Base-by-base conservation (phyloP, 1,140 invertebrate genomes). In the Chrysomallon squamiferum region DNA sequence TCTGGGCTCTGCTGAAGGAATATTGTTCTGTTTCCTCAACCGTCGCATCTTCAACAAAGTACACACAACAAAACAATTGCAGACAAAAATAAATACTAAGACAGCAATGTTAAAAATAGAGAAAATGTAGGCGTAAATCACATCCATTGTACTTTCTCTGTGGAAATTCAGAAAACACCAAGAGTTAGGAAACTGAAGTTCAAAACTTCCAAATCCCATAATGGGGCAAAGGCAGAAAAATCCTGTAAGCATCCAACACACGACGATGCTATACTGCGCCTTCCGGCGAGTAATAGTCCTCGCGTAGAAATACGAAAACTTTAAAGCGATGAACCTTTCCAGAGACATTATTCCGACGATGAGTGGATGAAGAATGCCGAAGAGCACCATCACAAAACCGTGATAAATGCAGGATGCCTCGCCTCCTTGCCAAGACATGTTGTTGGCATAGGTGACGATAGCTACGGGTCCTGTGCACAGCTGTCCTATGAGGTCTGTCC, bases 81-180 rank as follows among this genome's bases (percentile, higher is more conserved):
- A 80, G 33, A 75, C 57, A 27, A 84, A 73, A 43, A 83, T 85
- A 30, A 76, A 41, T 2, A 66, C 41, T 29, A 85, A 85, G 25
- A 81, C 65, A 15, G 77, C 20, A 20, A 85, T 68, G 66, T 84
- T 85, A 5, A 83, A 45, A 9, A 75, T 65, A 13, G 78, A 77
- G 62, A 84, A 85, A 11, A 72, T 73, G 22, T 69, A 71, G 3
- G 83, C 79, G 61, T 82, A 85, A 2, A 72, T 74, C 3, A 73
- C 63, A 27, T 84, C 79, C 0, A 61, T 56, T 2, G 29, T n/a
- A 61, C 69, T 77, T 62, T 86, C 79, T 30, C 61, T 68, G 63
- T 87, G 85, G 49, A 84, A 82, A 70, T 86, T 86, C 54, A 86
- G 65, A 66, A 86, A 87, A 67, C 86, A 87, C 86, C 86, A 87